Evolutionary conservation across 2,888 invertebrate species (phyloP).

Genomic region (Zygothrica quintamaculata): DNA sequence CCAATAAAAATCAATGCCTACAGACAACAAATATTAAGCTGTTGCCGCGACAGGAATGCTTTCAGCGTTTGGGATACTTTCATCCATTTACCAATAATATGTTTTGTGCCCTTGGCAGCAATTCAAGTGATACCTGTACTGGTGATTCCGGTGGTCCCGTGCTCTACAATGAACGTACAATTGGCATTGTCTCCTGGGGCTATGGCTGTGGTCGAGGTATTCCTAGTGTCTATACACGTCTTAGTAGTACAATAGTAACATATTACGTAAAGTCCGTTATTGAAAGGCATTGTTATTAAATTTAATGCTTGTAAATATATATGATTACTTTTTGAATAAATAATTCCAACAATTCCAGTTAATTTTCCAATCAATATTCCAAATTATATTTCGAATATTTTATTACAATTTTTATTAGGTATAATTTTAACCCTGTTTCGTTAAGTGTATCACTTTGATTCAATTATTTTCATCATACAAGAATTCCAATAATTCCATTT

Average conservation of each 20-base stretch:
- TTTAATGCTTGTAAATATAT: background rate
- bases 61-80: background rate
- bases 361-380: too few species aligned
- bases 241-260: constrained; percentile 75
- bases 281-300: constrained; percentile 3
- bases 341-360: too few species aligned
- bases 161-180: constrained; percentile 52
- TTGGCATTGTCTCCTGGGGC: constrained; percentile 88
- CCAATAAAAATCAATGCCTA: constrained; percentile 44
- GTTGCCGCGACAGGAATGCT: constrained; percentile 38
- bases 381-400: too few species aligned
- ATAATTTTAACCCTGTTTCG: too few species aligned
- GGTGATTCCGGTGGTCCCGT: constrained; percentile 81
- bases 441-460: too few species aligned
- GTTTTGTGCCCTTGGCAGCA: constrained; percentile 66
- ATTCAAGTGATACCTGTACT: constrained; percentile 64
- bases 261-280: constrained; percentile 35
- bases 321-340: background rate
- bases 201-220: constrained; percentile 84
- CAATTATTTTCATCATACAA: too few species aligned
- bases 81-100: constrained; percentile 56
- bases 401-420: too few species aligned
- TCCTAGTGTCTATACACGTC: constrained; percentile 91
- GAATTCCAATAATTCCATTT: too few species aligned
- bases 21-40: constrained; percentile 45